Percentiles rank a stretch among this genome's conserved stretches.
Conservation (phyloP, 1,140 invertebrate genomes). For the Brachionus rubens region DNA sequence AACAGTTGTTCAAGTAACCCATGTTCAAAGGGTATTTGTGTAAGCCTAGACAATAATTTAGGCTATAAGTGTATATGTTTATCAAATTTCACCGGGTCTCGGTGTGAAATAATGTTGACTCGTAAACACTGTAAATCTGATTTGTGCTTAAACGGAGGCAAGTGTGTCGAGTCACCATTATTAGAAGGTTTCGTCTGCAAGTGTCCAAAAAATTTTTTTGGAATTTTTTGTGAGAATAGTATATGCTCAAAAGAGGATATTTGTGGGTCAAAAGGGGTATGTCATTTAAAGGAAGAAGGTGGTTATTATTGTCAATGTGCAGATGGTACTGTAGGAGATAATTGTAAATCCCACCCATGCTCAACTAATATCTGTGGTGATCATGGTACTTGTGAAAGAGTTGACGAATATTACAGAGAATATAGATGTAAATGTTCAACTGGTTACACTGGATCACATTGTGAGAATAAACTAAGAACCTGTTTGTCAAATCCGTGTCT, state of each 20-base stretch:
- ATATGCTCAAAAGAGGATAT: slow-evolving; percentile 1
- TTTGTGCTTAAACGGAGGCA: slow-evolving; percentile 32
- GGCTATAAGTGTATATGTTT: slow-evolving; percentile 35
- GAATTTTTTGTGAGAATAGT: slow-evolving; percentile 39
- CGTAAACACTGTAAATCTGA: not conserved
- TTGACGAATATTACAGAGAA: slow-evolving; percentile 45
- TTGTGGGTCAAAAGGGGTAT: not conserved
- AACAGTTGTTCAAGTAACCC: slow-evolving; percentile 2
- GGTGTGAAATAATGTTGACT: not conserved
- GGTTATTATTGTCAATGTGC: slow-evolving; percentile 22
- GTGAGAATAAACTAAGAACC: slow-evolving; percentile 49
- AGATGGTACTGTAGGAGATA: slow-evolving; percentile 11
- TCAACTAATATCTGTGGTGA: slow-evolving; percentile 50
- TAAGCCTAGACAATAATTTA: not conserved
- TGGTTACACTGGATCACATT: slow-evolving; percentile 47
- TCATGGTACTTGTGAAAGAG: slow-evolving; percentile 48
- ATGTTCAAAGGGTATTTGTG: slow-evolving; percentile 46
- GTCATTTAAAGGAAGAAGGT: not conserved
- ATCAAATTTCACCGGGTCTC: slow-evolving; percentile 8
- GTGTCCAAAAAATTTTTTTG: slow-evolving; percentile 18
- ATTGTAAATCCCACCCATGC: slow-evolving; percentile 49
- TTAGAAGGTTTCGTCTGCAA: slow-evolving; percentile 22
- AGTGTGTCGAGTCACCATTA: slow-evolving; percentile 27
- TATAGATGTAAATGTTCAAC: not conserved
- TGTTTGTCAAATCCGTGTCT: slow-evolving; percentile 35